Conservation (phyloP, 2,797 vertebrate species). For the Parotocinclus haroldoi region DNA sequence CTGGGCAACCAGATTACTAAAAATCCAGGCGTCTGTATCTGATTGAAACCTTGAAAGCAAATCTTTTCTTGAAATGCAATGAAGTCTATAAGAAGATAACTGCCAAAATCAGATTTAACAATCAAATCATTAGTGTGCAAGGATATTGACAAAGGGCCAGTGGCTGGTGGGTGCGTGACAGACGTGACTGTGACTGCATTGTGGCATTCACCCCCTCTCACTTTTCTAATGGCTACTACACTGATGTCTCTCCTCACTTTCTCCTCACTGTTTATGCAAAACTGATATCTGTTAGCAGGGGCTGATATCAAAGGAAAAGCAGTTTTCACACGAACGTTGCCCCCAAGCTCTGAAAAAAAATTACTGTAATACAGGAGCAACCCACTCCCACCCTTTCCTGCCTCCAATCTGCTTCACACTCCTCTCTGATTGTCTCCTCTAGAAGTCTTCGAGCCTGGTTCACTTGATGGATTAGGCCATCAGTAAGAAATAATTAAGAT, state of each 20-base stretch:
- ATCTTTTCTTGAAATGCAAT: no score
- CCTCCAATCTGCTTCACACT: constrained; percentile 26
- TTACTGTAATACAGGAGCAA: constrained; percentile 19
- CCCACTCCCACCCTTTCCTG: not conserved
- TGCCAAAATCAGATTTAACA: no score
- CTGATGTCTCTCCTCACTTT: not conserved
- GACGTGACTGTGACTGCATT: no score
- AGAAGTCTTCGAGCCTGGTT: constrained; percentile 48
- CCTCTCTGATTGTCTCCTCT: constrained; percentile 30
- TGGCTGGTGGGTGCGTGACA: no score
- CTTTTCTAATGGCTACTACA: not conserved
- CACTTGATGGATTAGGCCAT: constrained; percentile 72
- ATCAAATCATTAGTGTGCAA: no score
- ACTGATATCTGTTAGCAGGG: not conserved
- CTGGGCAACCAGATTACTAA: no score
- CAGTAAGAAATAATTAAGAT: constrained; percentile 74
- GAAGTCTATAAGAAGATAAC: no score
- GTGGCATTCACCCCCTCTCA: no score
- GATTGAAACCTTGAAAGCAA: no score
- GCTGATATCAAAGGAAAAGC: not conserved
- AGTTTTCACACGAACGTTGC: not conserved
- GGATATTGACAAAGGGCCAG: no score
- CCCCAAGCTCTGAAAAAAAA: not conserved
- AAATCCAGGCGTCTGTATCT: no score
- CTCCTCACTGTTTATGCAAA: constrained; percentile 2